Base-by-base conservation (phyloP, 2,113 vertebrate genomes). In the Toxotes jaculatrix region DNA sequence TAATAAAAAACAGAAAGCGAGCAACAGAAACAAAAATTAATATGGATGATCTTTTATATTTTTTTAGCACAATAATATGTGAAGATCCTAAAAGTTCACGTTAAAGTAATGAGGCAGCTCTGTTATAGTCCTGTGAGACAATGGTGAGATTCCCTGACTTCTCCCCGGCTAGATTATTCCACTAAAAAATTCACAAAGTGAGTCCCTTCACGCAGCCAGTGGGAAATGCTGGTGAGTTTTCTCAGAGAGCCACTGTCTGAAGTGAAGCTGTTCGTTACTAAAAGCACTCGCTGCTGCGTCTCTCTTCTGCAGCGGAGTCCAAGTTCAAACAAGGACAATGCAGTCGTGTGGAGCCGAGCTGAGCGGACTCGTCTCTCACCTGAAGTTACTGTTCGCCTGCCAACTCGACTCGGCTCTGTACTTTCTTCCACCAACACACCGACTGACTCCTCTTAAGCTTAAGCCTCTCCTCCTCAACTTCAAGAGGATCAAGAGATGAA, bases 291-390 rank as follows among this genome's bases (percentile, higher is more conserved):
- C 23, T 40, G 43, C 71, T 45, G 34, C n/a, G 2, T 21, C 40
- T 60, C 60, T 34, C 42, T 51, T 63, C 31, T 34, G 2, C 62
- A 42, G 47, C 32, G 0, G 53, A 64, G 71, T 27, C 47, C 21
- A 43, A 55, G 84, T 71, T 79, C 60, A 79, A 2, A 79, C 59
- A 4, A 75, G 75, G 79, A 82, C 75, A 60, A 43, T 71, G 64
- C 70, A 79, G 74, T 42, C 4, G 7, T 13, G 6, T 14, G 36
- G 17, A 64, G 64, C 63, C 17, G 56, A 31, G 56, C 71, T 11
- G 56, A 79, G 40, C 12, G 0, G 19, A 76, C 71, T 68, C 70
- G 3, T 45, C 64, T 61, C 83, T 85, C 72, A 62, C 61, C 83
- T 56, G 65, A 62, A 1, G 57, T 5, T 32, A 12, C 71, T 12